phyloP scores from a whole-genome alignment of 1,140 invertebrate species.

The Chionoecetes opilio region DNA sequence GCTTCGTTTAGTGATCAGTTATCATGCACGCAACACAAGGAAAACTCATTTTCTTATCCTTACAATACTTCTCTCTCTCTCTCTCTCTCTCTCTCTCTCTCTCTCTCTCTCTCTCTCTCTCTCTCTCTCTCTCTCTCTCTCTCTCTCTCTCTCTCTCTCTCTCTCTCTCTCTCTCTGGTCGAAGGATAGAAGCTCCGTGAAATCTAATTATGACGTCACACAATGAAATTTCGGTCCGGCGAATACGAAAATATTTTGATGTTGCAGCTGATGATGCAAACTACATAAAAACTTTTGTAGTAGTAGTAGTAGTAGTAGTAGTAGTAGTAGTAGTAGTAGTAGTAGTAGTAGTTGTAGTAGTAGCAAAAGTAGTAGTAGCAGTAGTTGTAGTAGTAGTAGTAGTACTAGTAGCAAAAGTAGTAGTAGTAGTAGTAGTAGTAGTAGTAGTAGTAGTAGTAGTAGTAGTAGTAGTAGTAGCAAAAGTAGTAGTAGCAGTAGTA shows the following conservation, averaged over 20 bases:
- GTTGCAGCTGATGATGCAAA: no score
- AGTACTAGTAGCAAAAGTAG: background rate
- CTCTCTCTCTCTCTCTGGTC: slow-evolving; percentile 23
- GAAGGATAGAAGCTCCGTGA: no score
- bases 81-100: no score
- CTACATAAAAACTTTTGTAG: no score
- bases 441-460: slow-evolving; percentile 29
- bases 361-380: slow-evolving; percentile 20
- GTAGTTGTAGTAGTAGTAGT: slow-evolving; percentile 29
- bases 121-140: slow-evolving; percentile 48
- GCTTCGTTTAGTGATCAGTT: no score
- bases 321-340: background rate
- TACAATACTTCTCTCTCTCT: no score
- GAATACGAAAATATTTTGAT: no score
- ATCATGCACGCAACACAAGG: no score
- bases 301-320: background rate
- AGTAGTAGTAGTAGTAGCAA: slow-evolving; percentile 6
- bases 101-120: slow-evolving; percentile 12
- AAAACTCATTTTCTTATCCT: no score
- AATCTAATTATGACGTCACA: no score
- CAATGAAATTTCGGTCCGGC: no score
- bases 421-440: slow-evolving; percentile 20
- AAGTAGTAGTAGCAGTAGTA: background rate
- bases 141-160: slow-evolving; percentile 48
- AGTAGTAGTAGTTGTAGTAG: background rate